phyloP scores from a whole-genome alignment of 2,888 invertebrate genomes.

The Bembecia ichneumoniformis region DNA sequence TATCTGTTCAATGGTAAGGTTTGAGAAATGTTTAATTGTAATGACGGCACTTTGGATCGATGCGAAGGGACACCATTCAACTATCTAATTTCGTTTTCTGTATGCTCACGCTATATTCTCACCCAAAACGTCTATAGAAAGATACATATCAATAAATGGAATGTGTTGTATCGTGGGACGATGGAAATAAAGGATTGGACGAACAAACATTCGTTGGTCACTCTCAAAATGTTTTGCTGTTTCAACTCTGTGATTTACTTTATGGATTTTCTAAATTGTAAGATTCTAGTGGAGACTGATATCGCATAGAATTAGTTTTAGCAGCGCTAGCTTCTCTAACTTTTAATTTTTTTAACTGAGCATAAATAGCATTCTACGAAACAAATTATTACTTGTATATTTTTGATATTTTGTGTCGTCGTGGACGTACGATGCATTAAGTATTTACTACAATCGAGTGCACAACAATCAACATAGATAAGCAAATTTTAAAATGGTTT shows the following conservation, averaged over 20 bases:
- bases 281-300: slow-evolving; percentile 72
- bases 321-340: slow-evolving; percentile 70
- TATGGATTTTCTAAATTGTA: slow-evolving; percentile 70
- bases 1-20: slow-evolving; percentile 59
- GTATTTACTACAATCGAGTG: background rate
- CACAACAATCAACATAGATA: background rate
- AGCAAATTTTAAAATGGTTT: background rate
- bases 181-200: slow-evolving; percentile 32
- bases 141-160: slow-evolving; percentile 66
- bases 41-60: slow-evolving; percentile 60
- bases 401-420: slow-evolving; percentile 52
- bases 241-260: slow-evolving; percentile 71
- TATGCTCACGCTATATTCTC: slow-evolving; percentile 43
- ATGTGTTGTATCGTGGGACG: slow-evolving; percentile 50
- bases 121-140: slow-evolving; percentile 54
- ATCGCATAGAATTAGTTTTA: slow-evolving; percentile 71
- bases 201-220: slow-evolving; percentile 46
- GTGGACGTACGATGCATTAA: slow-evolving; percentile 27
- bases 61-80: slow-evolving; percentile 60
- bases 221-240: slow-evolving; percentile 63
- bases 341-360: slow-evolving; percentile 54
- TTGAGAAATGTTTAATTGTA: slow-evolving; percentile 38
- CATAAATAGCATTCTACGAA: slow-evolving; percentile 35
- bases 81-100: slow-evolving; percentile 38
- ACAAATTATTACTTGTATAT: slow-evolving; percentile 38